Conservation (phyloP, 2,797 vertebrate species). For the Pseudochirops corinnae region DNA sequence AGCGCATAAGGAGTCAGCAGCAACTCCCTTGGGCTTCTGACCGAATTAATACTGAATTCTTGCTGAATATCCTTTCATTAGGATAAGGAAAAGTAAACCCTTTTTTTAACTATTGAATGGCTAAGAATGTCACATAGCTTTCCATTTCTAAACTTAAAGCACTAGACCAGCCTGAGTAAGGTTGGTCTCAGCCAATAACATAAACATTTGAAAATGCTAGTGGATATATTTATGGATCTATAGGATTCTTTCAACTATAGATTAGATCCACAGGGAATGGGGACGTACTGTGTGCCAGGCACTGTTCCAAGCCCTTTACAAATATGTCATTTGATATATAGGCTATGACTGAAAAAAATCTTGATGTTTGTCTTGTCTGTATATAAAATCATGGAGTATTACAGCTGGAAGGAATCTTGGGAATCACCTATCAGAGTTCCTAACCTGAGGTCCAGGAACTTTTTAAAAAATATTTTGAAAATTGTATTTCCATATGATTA, state of each 20-base stretch:
- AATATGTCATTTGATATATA: background rate
- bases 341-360: background rate
- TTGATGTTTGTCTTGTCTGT: background rate
- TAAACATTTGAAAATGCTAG: background rate
- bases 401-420: background rate
- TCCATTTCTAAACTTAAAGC: background rate
- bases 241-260: background rate
- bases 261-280: background rate
- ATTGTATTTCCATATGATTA: background rate
- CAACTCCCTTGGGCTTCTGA: background rate
- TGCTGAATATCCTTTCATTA: too few species aligned
- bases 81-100: too few species aligned
- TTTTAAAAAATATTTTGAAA: background rate
- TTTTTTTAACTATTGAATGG: background rate
- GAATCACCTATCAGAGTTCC: background rate
- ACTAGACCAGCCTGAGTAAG: background rate
- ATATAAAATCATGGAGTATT: background rate
- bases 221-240: background rate
- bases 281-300: background rate
- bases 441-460: background rate
- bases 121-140: background rate
- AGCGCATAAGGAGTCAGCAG: background rate
- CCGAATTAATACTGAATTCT: too few species aligned
- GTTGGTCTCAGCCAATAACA: background rate
- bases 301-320: background rate